Evolutionary conservation across 2,888 invertebrate genomes (phyloP).

Genomic region (Pammene aurita): DNA sequence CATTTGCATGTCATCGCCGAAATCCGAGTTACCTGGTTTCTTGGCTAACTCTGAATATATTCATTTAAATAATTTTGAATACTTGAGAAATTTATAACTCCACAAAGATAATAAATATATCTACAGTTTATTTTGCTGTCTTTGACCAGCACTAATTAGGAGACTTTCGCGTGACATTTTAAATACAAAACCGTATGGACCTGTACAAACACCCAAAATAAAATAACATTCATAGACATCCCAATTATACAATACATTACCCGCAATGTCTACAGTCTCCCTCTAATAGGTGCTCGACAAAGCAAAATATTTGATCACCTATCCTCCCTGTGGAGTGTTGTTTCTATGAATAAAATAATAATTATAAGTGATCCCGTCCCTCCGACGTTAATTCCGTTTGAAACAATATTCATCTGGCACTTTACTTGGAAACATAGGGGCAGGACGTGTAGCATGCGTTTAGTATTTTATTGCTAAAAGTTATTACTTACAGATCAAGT

Average conservation of each 20-base stretch:
- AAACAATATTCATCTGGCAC: constrained; percentile 82
- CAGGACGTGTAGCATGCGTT: neutral
- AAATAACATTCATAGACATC: constrained; percentile 34
- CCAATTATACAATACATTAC: constrained; percentile 41
- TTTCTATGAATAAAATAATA: constrained; percentile 85
- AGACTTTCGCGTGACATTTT: neutral
- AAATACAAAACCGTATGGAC: neutral
- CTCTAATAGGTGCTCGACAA: constrained; percentile 74
- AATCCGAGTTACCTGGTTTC: too few relatives aligned
- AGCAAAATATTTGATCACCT: constrained; percentile 80
- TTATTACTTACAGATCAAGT: neutral
- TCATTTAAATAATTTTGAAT: too few relatives aligned
- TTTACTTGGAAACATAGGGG: constrained; percentile 64
- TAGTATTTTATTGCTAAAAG: neutral
- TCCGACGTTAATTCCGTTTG: constrained; percentile 80
- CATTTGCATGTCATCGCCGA: too few relatives aligned
- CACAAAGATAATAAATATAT: neutral
- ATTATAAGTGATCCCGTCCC: constrained; percentile 81
- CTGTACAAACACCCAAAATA: constrained; percentile 20
- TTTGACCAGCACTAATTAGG: neutral
- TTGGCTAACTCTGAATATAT: too few relatives aligned
- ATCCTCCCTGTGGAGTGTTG: constrained; percentile 76
- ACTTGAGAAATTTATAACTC: too few relatives aligned
- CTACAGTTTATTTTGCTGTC: neutral
- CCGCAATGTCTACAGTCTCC: constrained; percentile 45